Percentiles rank a stretch among this genome's conserved stretches.
Evolutionary conservation across 1,140 invertebrate genomes (phyloP).

Genomic region (Lasaia peninsularis): DNA sequence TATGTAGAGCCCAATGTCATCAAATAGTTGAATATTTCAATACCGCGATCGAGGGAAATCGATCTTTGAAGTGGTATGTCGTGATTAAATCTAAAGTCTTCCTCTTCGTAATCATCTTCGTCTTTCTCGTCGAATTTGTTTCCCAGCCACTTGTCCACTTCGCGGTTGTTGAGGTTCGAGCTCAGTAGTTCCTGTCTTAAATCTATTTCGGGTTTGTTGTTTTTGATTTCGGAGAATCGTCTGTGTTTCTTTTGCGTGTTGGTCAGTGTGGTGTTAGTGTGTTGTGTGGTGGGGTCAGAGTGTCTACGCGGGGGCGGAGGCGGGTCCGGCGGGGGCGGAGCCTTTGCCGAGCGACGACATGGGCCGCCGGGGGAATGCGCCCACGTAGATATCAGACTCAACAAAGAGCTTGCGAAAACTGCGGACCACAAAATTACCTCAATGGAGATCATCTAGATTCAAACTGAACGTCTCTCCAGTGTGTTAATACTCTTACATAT

Average conservation of each 20-base stretch:
- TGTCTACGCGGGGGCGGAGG: constrained; percentile 68
- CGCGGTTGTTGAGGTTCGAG: constrained; percentile 43
- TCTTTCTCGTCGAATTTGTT: constrained; percentile 43
- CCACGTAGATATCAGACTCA: constrained; percentile 77
- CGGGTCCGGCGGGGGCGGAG: constrained; percentile 48
- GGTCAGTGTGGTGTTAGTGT: constrained; percentile 6
- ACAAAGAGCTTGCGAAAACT: constrained; percentile 79
- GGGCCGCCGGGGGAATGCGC: constrained; percentile 66
- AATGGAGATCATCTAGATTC: no score
- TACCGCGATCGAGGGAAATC: constrained; percentile 59
- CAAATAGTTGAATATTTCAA: constrained; percentile 57
- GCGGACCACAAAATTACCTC: constrained; percentile 36
- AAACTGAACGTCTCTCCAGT: no score
- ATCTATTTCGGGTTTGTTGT: constrained; percentile 42
- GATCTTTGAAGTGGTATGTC: constrained; percentile 58
- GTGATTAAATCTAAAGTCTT: constrained; percentile 44
- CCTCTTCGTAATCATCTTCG: constrained; percentile 28
- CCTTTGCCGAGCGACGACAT: constrained; percentile 64
- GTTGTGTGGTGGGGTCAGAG: constrained; percentile 42
- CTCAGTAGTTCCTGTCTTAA: constrained; percentile 55
- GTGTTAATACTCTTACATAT: no score
- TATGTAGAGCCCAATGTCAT: constrained; percentile 42
- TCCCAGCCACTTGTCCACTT: constrained; percentile 60
- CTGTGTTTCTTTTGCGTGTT: constrained; percentile 29
- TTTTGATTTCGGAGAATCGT: constrained; percentile 43